Conservation (phyloP, 2,113 vertebrate species). For the Origma solitaria region DNA sequence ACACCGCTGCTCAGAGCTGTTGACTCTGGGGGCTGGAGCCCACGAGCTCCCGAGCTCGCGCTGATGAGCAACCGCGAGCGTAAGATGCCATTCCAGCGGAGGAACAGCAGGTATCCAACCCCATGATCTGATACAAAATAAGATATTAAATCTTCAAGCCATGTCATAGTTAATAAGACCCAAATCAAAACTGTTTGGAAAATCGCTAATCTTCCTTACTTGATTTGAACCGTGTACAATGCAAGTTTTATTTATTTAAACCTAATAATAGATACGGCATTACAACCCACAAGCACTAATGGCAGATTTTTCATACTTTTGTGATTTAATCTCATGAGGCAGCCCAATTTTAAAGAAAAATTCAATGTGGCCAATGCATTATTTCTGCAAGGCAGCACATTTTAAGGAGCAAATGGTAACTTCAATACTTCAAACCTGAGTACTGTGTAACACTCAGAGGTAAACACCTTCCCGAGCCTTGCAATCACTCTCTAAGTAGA, state of each 20-base stretch:
- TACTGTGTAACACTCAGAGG: background rate
- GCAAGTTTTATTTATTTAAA: background rate
- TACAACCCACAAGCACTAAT: background rate
- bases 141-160: background rate
- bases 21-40: background rate
- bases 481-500: background rate
- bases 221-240: background rate
- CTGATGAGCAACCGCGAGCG: background rate
- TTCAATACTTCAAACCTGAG: background rate
- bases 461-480: background rate
- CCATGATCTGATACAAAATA: background rate
- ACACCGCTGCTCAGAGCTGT: background rate
- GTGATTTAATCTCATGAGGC: background rate
- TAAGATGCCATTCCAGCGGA: background rate
- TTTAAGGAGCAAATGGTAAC: background rate
- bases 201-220: background rate
- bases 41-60: background rate
- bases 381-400: background rate
- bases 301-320: background rate
- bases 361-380: background rate
- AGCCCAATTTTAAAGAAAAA: background rate
- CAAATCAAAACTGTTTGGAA: background rate
- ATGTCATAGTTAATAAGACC: background rate
- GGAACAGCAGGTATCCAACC: background rate
- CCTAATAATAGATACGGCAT: background rate